Percentiles rank a stretch among this genome's conserved stretches.
Conservation (phyloP, 1,140 invertebrate genomes). For the Asbolus verrucosus region DNA sequence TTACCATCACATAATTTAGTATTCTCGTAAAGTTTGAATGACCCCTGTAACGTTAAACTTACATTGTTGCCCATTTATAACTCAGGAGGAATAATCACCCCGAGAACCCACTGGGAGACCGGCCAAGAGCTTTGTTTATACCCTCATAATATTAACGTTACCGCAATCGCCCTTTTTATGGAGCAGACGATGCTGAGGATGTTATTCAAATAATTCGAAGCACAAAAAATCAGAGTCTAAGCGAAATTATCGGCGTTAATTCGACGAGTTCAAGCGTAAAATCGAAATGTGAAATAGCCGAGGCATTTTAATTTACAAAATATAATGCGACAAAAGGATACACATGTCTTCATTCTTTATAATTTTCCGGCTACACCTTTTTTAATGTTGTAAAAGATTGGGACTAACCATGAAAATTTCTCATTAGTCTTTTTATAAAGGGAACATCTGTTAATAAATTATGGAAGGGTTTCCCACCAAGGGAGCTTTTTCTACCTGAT, state of each 20-base stretch:
- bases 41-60: background rate
- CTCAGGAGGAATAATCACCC: background rate
- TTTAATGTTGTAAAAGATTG: slow-evolving; percentile 25
- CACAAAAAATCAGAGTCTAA: no score
- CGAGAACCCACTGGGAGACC: no score
- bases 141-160: no score
- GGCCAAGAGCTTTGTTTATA: no score
- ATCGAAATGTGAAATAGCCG: no score
- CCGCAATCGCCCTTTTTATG: no score
- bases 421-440: slow-evolving; percentile 28
- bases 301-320: no score
- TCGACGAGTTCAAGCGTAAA: no score
- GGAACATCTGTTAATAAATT: slow-evolving; percentile 35
- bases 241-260: no score
- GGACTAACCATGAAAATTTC: slow-evolving; percentile 34
- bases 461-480: slow-evolving; percentile 8
- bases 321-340: background rate
- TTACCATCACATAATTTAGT: slow-evolving; percentile 8
- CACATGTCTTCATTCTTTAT: slow-evolving; percentile 15
- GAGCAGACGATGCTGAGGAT: no score
- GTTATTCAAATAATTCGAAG: no score
- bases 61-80: slow-evolving; percentile 15
- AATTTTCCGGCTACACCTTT: slow-evolving; percentile 25
- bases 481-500: slow-evolving; percentile 3
- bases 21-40: slow-evolving; percentile 3